A percentile compares a stretch with the other conserved stretches of the same genome.
Conservation (phyloP, 2,113 vertebrate genomes). For the Ictalurus furcatus region DNA sequence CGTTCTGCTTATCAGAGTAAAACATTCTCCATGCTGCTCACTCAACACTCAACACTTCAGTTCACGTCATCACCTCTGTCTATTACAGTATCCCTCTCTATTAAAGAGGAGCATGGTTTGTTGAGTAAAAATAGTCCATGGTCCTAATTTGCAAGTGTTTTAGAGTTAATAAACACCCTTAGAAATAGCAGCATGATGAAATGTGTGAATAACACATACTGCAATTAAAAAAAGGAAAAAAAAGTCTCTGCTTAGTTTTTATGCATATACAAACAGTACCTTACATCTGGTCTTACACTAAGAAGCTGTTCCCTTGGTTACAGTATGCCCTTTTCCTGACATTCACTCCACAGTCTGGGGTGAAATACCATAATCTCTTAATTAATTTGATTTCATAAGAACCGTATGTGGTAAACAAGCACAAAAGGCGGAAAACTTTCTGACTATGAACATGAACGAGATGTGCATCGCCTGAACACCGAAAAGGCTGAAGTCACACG, state of each 20-base stretch:
- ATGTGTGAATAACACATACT: not conserved
- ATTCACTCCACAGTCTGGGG: conserved; percentile 16
- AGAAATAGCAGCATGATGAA: not conserved
- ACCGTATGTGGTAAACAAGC: not conserved
- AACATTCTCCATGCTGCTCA: not conserved
- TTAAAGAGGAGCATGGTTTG: not conserved
- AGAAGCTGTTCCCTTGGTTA: conserved; percentile 18
- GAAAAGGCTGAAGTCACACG: not conserved
- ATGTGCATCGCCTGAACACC: not conserved
- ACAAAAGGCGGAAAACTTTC: not conserved
- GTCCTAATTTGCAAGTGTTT: conserved; percentile 6
- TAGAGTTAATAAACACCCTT: not conserved
- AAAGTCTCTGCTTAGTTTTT: not conserved
- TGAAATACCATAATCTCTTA: conserved; percentile 6
- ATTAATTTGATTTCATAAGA: conserved; percentile 19
- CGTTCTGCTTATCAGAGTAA: conserved; percentile 17
- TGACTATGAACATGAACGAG: not conserved
- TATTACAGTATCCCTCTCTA: not conserved
- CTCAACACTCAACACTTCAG: not conserved
- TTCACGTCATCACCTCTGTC: conserved; percentile 8
- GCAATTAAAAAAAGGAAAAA: not conserved
- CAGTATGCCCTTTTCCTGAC: conserved; percentile 23
- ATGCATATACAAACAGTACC: not conserved
- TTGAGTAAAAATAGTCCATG: not conserved
- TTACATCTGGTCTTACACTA: conserved; percentile 17